Evolutionary conservation across 23 tunicate species (phyloP), one percentile per base, ranked within the genome.

Genomic region (Aplidium turbinatum): DNA sequence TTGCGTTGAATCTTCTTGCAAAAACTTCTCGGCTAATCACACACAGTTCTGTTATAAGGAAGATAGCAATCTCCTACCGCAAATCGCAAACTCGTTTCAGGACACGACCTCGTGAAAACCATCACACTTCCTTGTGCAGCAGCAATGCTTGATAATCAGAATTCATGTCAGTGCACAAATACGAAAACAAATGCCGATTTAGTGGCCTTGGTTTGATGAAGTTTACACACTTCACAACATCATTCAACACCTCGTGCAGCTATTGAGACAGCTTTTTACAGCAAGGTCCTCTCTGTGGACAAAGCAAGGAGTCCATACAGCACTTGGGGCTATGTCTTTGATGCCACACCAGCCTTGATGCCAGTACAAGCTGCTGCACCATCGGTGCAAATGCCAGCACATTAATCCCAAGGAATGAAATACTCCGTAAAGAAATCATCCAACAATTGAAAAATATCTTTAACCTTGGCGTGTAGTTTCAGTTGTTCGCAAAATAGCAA

Each of bases 311-410:
- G 76, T 70, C 58, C 58, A 70, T 47, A 46, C 58, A 70, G 76
- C 76, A 70, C 35, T 70, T 46, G 76, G 58, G 2, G 58, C 76
- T 70, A 46, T 47, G 51, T 70, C 76, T 70, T 70, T 47, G 76
- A 46, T 46, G 47, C 76, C 7, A 47, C 35, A 4, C 58, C 58
- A 47, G 76, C 18, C 58, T 47, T 70, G 58, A 70, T 46, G 42
- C 26, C 76, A 70, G 58, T 70, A 70, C 58, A 70, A 22, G 76
- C 58, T 70, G 76, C 76, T 70, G 76, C 76, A 70, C 35, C 76
- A 47, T 70, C 58, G 13, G 58, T 70, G 58, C 76, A 70, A 46
- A 70, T 70, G 46, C 42, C 76, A 70, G 58, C 58, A 70, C 76
- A 70, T 24, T 70, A 46, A 21, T 70, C 58, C 76, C 58, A 70